Evolutionary conservation across 2,797 vertebrate species (phyloP).

Genomic region (Carcharodon carcharias): DNA sequence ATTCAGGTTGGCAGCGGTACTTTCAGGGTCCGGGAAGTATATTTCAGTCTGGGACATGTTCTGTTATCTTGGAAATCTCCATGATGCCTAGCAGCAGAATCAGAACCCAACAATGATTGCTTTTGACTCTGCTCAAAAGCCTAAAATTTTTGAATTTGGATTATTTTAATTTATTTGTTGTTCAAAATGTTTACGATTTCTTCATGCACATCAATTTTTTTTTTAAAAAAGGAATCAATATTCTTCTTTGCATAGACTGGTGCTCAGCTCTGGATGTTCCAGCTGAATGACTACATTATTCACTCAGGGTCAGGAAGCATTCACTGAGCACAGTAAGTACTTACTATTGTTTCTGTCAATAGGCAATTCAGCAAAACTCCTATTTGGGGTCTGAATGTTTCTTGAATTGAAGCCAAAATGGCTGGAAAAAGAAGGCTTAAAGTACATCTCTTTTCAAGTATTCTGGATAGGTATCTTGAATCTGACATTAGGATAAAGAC

Average conservation of each 20-base stretch:
- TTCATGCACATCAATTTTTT: background rate
- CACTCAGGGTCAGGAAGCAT: background rate
- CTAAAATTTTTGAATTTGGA: background rate
- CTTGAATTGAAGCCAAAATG: background rate
- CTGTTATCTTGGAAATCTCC: background rate
- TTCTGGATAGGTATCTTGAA: background rate
- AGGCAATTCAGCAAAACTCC: background rate
- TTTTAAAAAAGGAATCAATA: background rate
- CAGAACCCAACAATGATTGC: background rate
- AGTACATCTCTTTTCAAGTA: background rate
- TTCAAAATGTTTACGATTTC: background rate
- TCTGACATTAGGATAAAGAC: background rate
- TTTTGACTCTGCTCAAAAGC: background rate
- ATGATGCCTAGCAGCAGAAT: background rate
- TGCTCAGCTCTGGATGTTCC: background rate
- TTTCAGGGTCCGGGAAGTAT: background rate
- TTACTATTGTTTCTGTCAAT: slow-evolving; percentile 25
- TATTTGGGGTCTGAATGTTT: background rate
- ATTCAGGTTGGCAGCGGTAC: background rate
- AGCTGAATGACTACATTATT: slow-evolving; percentile 12
- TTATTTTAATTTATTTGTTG: background rate
- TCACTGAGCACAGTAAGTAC: background rate
- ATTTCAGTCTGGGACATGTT: background rate
- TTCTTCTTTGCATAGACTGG: background rate
- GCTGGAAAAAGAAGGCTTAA: background rate